Conservation (phyloP, 2,888 invertebrate genomes). For the Aelia acuminata region DNA sequence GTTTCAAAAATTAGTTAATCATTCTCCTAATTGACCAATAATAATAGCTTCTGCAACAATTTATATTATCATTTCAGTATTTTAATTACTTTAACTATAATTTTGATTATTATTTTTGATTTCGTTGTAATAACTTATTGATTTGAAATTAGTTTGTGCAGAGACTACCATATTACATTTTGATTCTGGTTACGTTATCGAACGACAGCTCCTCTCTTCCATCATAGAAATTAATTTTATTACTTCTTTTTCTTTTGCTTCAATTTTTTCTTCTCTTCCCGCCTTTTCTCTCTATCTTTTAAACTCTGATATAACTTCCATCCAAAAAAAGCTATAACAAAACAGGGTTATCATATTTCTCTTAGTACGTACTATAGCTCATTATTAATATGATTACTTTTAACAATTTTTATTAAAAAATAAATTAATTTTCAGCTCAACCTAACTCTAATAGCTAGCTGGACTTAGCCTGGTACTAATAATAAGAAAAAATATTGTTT, state of each 20-base stretch:
- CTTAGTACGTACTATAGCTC: neutral
- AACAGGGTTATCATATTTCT: neutral
- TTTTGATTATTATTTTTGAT: slow-evolving; percentile 41
- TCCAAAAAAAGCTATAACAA: slow-evolving; percentile 63
- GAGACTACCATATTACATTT: slow-evolving; percentile 8
- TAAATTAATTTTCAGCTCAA: neutral
- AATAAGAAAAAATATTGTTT: no score
- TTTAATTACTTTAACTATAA: neutral
- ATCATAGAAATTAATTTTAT: neutral
- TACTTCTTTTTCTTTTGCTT: slow-evolving; percentile 65
- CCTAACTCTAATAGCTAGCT: neutral
- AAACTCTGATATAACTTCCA: slow-evolving; percentile 64
- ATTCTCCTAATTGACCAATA: neutral
- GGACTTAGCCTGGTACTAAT: no score
- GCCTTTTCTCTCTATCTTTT: slow-evolving; percentile 63
- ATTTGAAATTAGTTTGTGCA: slow-evolving; percentile 16
- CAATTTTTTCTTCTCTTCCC: slow-evolving; percentile 65
- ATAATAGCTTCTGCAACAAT: neutral
- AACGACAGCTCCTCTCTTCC: neutral
- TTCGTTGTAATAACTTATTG: neutral
- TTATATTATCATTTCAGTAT: neutral
- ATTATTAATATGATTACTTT: neutral
- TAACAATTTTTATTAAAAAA: neutral
- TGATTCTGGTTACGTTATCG: neutral
- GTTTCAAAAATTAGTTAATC: neutral